Conservation (phyloP, 2,888 invertebrate genomes). For the Eupithecia inturbata region DNA sequence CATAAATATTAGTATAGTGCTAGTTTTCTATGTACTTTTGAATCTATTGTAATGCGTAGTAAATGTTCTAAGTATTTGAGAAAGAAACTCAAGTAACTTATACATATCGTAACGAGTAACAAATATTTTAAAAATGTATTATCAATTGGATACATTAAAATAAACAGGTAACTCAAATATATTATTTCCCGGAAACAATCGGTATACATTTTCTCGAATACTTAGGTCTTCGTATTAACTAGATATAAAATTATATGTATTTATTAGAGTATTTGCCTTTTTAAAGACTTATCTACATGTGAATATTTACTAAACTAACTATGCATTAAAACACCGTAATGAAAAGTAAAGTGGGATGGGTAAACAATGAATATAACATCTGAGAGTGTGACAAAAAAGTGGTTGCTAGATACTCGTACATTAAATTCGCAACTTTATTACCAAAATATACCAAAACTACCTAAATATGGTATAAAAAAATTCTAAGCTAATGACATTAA, state of each 20-base stretch:
- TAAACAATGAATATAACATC: background rate
- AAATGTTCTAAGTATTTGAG: conserved; percentile 19
- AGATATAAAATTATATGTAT: conserved; percentile 15
- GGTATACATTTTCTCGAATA: conserved; percentile 15
- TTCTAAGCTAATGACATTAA: background rate
- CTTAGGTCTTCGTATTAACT: conserved; percentile 1
- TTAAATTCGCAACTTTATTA: background rate
- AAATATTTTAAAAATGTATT: background rate
- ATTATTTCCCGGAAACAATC: background rate
- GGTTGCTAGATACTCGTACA: background rate
- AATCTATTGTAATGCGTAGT: conserved; percentile 17
- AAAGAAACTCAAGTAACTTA: conserved; percentile 2
- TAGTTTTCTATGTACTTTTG: conserved; percentile 53
- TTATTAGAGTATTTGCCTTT: conserved; percentile 34
- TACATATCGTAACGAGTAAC: background rate
- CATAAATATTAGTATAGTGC: conserved; percentile 55
- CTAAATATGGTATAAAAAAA: background rate
- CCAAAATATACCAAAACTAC: background rate
- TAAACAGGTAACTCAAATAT: background rate
- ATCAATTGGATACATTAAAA: background rate
- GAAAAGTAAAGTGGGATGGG: background rate
- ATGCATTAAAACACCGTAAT: background rate
- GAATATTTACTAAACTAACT: background rate
- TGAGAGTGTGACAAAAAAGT: background rate
- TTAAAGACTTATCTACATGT: conserved; percentile 38